A percentile compares a stretch with the other conserved stretches of the same genome.
Evolutionary conservation across 1,140 invertebrate genomes (phyloP).

Genomic region (Penaeus indicus): DNA sequence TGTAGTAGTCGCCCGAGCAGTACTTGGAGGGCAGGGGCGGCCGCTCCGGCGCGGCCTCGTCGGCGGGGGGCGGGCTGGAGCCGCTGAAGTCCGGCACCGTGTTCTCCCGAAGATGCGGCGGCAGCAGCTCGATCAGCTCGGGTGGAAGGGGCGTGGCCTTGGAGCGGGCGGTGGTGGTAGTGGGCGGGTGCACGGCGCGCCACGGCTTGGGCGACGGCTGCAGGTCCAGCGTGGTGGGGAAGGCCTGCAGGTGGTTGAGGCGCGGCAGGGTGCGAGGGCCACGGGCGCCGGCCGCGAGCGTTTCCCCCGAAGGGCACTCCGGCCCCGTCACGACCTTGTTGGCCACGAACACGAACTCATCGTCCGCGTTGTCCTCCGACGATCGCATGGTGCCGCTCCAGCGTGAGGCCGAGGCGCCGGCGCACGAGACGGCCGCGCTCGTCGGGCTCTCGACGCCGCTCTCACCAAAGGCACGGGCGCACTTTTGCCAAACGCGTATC

Average conservation of each 20-base stretch:
- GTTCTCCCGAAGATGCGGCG: slow-evolving; percentile 61
- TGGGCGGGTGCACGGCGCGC: slow-evolving; percentile 9
- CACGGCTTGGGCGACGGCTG: background rate
- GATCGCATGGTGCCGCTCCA: slow-evolving; percentile 29
- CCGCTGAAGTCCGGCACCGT: slow-evolving; percentile 40
- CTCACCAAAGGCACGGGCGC: too few species aligned
- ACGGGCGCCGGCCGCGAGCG: background rate
- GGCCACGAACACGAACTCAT: slow-evolving; percentile 63
- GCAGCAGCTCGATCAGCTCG: slow-evolving; percentile 63
- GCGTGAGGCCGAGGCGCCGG: too few species aligned
- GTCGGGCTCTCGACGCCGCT: too few species aligned
- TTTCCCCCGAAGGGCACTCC: too few species aligned
- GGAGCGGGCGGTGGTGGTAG: slow-evolving; percentile 47
- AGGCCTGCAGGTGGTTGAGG: slow-evolving; percentile 60
- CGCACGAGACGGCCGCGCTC: too few species aligned
- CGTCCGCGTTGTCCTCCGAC: slow-evolving; percentile 60
- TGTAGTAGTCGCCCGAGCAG: slow-evolving; percentile 46
- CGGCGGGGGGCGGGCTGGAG: background rate
- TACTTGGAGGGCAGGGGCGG: slow-evolving; percentile 37
- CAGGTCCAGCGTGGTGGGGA: slow-evolving; percentile 53
- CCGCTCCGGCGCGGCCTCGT: slow-evolving; percentile 29
- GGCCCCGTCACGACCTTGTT: slow-evolving; percentile 33
- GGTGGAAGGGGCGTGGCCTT: slow-evolving; percentile 60
- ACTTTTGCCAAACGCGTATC: too few species aligned
- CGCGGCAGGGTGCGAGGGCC: slow-evolving; percentile 15